These are phyloP conservation scores for Rhinella marina DNA, from an alignment of 2,797 vertebrate genomes.

Conservation along the genomic window DNA sequence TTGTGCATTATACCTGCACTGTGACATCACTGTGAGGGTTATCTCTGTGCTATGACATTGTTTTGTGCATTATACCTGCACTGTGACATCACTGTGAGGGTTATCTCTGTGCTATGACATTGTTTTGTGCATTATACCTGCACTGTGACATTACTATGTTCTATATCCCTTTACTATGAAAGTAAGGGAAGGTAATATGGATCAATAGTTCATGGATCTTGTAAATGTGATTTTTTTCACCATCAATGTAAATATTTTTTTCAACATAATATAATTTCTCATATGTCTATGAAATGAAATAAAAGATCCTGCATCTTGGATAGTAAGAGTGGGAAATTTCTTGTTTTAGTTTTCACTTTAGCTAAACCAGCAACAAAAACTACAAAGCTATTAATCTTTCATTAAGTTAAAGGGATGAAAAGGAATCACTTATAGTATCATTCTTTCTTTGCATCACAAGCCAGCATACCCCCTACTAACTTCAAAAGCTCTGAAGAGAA, in stretches of 20 bases:
- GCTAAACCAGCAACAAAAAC: slow-evolving; percentile 86
- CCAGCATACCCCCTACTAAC: slow-evolving; percentile 92
- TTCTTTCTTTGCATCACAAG: slow-evolving; percentile 90
- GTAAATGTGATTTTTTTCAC: not conserved
- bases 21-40: no score
- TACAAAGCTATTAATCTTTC: slow-evolving; percentile 99
- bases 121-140: no score
- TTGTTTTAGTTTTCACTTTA: slow-evolving; percentile 35
- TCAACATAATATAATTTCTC: not conserved
- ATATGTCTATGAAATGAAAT: not conserved
- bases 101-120: no score
- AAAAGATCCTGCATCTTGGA: not conserved
- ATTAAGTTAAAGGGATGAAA: slow-evolving; percentile 99
- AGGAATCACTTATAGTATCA: slow-evolving; percentile 97
- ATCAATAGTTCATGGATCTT: not conserved
- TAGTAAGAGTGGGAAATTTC: slow-evolving; percentile 77
- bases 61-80: no score
- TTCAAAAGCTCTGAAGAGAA: slow-evolving; percentile 90
- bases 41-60: no score
- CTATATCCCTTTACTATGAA: no score
- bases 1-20: no score
- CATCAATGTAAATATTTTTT: not conserved
- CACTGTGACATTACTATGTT: no score
- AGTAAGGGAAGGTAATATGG: not conserved
- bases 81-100: no score